A percentile compares a stretch with the other conserved stretches of the same genome.
phyloP scores from a whole-genome alignment of 2,113 vertebrate genomes.

The Mirounga angustirostris region DNA sequence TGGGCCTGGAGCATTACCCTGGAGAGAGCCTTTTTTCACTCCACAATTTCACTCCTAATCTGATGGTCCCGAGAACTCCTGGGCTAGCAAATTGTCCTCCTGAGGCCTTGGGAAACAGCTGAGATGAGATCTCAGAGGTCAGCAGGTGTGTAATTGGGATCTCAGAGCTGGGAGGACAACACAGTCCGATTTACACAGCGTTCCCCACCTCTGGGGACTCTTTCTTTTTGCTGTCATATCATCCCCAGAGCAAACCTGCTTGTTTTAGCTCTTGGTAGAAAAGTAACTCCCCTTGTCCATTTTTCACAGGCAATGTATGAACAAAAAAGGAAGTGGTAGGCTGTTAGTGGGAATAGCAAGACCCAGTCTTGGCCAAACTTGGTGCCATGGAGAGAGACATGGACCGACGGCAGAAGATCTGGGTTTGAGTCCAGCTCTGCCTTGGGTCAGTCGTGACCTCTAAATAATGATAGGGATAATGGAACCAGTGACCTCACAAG shows the following conservation, averaged over 20 bases:
- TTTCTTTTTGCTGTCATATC: not conserved
- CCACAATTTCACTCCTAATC: not conserved
- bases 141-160: not conserved
- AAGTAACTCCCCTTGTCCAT: not conserved
- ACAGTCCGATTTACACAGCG: not conserved
- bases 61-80: not conserved
- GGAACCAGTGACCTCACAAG: not conserved
- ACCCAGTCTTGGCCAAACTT: not conserved
- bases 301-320: not conserved
- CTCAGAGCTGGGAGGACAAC: not conserved
- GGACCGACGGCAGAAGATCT: not conserved
- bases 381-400: not conserved
- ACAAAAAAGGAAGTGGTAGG: not conserved
- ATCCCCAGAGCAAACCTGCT: not conserved
- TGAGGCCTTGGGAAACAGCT: not conserved
- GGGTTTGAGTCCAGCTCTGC: not conserved
- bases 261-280: slow-evolving; percentile 36
- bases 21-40: slow-evolving; percentile 24
- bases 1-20: not conserved
- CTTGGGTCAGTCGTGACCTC: not conserved
- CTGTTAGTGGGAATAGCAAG: not conserved
- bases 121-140: slow-evolving; percentile 4
- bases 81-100: not conserved
- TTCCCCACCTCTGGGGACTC: not conserved
- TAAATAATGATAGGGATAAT: not conserved